phyloP scores from a whole-genome alignment of 2,888 invertebrate species.

The Conchocele bisecta region DNA sequence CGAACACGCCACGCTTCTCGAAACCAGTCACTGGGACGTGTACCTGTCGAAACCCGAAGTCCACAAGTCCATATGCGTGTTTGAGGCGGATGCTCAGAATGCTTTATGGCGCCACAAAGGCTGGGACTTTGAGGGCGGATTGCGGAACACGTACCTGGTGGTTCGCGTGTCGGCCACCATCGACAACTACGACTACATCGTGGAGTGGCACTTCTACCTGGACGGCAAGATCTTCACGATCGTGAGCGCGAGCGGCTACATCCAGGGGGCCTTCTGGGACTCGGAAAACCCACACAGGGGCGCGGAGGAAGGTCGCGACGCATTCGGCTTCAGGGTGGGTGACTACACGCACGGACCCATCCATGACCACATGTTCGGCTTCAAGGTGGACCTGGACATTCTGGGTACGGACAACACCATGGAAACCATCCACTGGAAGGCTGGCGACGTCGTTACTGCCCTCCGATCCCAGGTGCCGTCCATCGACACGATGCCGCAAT shows the following conservation, averaged over 20 bases:
- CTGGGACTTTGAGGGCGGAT: conserved; percentile 54
- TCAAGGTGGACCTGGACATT: conserved; percentile 68
- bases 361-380: conserved; percentile 69
- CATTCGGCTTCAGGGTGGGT: conserved; percentile 52
- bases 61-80: conserved; percentile 63
- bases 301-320: conserved; percentile 45
- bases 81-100: conserved; percentile 57
- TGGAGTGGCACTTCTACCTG: conserved; percentile 60
- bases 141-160: conserved; percentile 55
- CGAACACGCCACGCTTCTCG: conserved; percentile 57
- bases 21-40: conserved; percentile 53
- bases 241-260: conserved; percentile 55
- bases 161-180: conserved; percentile 52
- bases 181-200: conserved; percentile 64
- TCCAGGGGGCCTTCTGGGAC: conserved; percentile 59
- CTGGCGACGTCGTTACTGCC: conserved; percentile 54
- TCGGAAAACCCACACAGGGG: conserved; percentile 54
- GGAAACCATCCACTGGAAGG: conserved; percentile 64
- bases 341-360: conserved; percentile 55
- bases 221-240: conserved; percentile 56
- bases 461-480: conserved; percentile 41
- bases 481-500: conserved; percentile 39
- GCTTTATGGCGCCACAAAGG: conserved; percentile 62
- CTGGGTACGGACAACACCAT: conserved; percentile 59
- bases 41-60: conserved; percentile 32